Conservation (phyloP, 2,113 vertebrate genomes). For the Sylvietta virens region DNA sequence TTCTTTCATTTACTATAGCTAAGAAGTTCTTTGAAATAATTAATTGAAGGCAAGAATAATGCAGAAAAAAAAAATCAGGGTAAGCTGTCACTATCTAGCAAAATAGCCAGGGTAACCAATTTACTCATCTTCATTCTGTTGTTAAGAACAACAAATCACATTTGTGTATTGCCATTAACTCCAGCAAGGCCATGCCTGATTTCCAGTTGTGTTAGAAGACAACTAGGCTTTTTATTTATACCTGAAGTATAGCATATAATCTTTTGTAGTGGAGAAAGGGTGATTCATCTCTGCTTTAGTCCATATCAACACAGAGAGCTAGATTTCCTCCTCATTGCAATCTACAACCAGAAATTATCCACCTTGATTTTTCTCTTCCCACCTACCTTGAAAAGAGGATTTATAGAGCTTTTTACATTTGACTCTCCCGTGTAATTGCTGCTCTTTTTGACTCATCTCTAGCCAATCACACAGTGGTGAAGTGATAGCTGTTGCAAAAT, state of each 20-base stretch:
- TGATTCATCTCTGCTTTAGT: not conserved
- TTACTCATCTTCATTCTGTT: not conserved
- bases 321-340: not conserved
- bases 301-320: not conserved
- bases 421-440: not conserved
- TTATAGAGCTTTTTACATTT: not conserved
- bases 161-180: not conserved
- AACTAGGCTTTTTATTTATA: not conserved
- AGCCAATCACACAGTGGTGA: not conserved
- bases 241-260: not conserved
- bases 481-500: not conserved
- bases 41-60: not conserved
- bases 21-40: not conserved
- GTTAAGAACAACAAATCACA: not conserved
- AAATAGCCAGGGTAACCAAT: not conserved
- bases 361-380: not conserved
- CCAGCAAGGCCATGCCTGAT: not conserved
- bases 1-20: not conserved
- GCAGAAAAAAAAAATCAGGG: not conserved
- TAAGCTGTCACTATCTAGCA: not conserved
- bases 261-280: not conserved
- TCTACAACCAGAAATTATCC: not conserved
- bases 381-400: not conserved
- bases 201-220: not conserved
- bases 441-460: not conserved